These are phyloP conservation scores for roundworm (Caenorhabditis elegans) DNA, from an alignment of 1,140 invertebrate species.

Conservation along the genomic window DNA sequence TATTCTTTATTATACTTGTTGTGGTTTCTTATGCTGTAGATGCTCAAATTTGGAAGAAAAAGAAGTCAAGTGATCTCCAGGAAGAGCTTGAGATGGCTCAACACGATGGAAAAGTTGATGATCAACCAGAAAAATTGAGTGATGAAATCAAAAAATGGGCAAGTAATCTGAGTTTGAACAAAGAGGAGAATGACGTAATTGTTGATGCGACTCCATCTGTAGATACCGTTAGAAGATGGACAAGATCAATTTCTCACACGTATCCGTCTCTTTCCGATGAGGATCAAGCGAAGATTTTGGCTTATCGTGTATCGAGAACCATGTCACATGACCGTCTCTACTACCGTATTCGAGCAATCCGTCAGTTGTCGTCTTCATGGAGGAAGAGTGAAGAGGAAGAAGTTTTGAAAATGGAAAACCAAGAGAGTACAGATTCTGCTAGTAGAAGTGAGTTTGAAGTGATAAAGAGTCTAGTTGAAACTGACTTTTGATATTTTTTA, in stretches of 20 bases:
- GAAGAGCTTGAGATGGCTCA: conserved; percentile 27
- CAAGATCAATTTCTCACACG: conserved; percentile 24
- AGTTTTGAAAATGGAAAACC: neutral
- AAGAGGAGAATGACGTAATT: neutral
- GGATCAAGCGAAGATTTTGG: conserved; percentile 40
- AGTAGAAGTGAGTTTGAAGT: conserved; percentile 35
- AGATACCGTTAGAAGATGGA: conserved; percentile 15
- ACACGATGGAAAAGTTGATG: neutral
- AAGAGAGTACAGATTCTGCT: neutral
- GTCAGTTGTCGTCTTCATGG: conserved; percentile 40
- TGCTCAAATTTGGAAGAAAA: conserved; percentile 22
- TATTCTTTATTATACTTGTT: conserved; percentile 71
- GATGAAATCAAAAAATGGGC: conserved; percentile 34
- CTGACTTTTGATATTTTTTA: no score
- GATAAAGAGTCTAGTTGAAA: no score
- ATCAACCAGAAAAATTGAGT: conserved; percentile 12
- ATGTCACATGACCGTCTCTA: conserved; percentile 32
- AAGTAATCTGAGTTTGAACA: conserved; percentile 4
- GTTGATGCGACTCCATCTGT: neutral
- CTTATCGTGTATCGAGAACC: conserved; percentile 22
- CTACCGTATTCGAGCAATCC: conserved; percentile 43
- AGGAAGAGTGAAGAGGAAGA: conserved; percentile 31
- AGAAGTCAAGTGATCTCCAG: neutral
- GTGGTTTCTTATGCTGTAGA: conserved; percentile 67
- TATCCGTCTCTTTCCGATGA: conserved; percentile 39